Evolutionary conservation across 2,797 vertebrate species (phyloP), one percentile per base, ranked within the genome.

Genomic region (Aphelocoma californica): DNA sequence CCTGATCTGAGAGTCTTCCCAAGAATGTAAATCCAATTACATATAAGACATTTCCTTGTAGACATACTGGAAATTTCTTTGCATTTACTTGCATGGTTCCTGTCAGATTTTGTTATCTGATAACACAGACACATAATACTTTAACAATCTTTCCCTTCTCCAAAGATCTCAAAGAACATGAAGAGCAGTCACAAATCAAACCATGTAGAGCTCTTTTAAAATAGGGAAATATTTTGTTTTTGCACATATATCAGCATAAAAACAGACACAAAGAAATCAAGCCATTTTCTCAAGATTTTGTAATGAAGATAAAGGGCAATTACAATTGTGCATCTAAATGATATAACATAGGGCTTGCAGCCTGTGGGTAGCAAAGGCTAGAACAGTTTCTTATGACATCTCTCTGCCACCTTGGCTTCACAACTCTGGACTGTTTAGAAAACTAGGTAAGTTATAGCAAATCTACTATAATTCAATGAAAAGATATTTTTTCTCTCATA

Each of bases 11-110:
- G 44, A 78, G 21, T 50, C 48, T 90, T 88, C 47, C 69, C 29
- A 86, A 71, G 42, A 71, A 92, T 72, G 21, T 72, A 93, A 94
- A 91, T 86, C 54, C 42, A 84, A 28, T 65, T 80, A 79, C 25
- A 50, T 81, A 34, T 34, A 88, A 92, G 69, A 82, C 14, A 57
- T 77, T 88, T 90, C 47, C 64, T 85, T 92, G 67, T 85, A 95
- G 62, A 78, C n/a, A 47, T 58, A 90, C 18, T 64, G 42, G 54
- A 95, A 86, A 67, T 75, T 72, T 95, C 77, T 84, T 66, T 84
- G 66, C 45, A 72, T 90, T 90, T 90, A 72, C 66, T 93, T 79
- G 47, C 15, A 28, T 36, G 28, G 21, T 66, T 91, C 38, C 61
- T 91, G 45, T 61, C 70, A 90, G 66, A 84, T 72, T 92, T 73